phyloP scores from a whole-genome alignment of 1,140 invertebrate genomes.

The Schlechtendalia chinensis region DNA sequence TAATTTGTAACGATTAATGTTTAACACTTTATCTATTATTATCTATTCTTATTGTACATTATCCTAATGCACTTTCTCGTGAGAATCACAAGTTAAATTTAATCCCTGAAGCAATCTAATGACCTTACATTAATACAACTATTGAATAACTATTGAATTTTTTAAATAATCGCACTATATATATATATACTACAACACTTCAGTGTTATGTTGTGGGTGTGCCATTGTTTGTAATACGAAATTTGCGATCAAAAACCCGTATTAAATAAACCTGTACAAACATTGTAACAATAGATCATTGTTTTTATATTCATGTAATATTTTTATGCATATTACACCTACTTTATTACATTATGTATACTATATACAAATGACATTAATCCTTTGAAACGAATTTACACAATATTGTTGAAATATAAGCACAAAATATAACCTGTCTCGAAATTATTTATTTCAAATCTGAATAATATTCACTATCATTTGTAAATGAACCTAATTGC shows the following conservation, averaged over 20 bases:
- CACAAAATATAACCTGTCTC: too few species aligned
- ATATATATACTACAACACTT: not conserved
- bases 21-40: slow-evolving; percentile 1
- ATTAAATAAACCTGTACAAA: not conserved
- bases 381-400: too few species aligned
- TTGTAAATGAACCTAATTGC: too few species aligned
- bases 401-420: too few species aligned
- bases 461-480: too few species aligned
- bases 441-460: too few species aligned
- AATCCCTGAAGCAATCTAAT: not conserved
- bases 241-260: not conserved
- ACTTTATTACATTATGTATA: too few species aligned
- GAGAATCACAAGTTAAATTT: slow-evolving; percentile 16
- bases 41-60: slow-evolving; percentile 16
- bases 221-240: not conserved
- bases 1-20: not conserved
- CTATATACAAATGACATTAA: too few species aligned
- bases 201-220: slow-evolving; percentile 14
- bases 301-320: slow-evolving; percentile 3
- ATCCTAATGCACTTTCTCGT: not conserved
- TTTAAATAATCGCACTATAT: slow-evolving; percentile 9
- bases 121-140: slow-evolving; percentile 6
- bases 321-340: too few species aligned
- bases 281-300: not conserved
- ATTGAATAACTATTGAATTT: slow-evolving; percentile 23